Percentiles rank a stretch among this genome's conserved stretches.
Conservation (phyloP, 1,140 invertebrate species). For the Temnothorax nylanderi region DNA sequence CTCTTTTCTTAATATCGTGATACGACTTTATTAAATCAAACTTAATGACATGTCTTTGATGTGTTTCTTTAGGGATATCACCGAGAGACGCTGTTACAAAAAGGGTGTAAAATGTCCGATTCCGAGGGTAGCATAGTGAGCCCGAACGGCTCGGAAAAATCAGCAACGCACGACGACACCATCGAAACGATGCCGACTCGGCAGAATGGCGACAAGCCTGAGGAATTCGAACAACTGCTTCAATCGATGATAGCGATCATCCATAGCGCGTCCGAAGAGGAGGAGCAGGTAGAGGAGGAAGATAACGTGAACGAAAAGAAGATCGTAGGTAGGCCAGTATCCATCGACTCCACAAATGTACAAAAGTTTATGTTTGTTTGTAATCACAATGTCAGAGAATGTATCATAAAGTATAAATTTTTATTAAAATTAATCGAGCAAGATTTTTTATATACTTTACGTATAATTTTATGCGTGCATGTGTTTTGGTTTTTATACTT, state of each 20-base stretch:
- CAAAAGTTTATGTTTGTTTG: background rate
- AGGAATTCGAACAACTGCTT: conserved; percentile 82
- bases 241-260: conserved; percentile 80
- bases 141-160: conserved; percentile 66
- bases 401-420: background rate
- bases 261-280: conserved; percentile 74
- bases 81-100: background rate
- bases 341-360: background rate
- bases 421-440: background rate
- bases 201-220: conserved; percentile 78
- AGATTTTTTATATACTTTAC: background rate
- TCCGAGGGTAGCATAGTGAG: conserved; percentile 75
- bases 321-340: conserved; percentile 46
- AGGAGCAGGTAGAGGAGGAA: conserved; percentile 73
- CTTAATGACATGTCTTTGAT: background rate
- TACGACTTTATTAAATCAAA: background rate
- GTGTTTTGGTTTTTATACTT: background rate
- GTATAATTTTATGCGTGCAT: background rate
- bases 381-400: background rate
- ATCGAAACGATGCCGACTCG: conserved; percentile 52
- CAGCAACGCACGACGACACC: conserved; percentile 63
- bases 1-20: background rate
- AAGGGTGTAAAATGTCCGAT: conserved; percentile 78
- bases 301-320: conserved; percentile 69
- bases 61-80: background rate